Percentiles rank a stretch among this genome's conserved stretches.
Conservation (phyloP, 2,888 invertebrate genomes). For the Phyto melanocephala region DNA sequence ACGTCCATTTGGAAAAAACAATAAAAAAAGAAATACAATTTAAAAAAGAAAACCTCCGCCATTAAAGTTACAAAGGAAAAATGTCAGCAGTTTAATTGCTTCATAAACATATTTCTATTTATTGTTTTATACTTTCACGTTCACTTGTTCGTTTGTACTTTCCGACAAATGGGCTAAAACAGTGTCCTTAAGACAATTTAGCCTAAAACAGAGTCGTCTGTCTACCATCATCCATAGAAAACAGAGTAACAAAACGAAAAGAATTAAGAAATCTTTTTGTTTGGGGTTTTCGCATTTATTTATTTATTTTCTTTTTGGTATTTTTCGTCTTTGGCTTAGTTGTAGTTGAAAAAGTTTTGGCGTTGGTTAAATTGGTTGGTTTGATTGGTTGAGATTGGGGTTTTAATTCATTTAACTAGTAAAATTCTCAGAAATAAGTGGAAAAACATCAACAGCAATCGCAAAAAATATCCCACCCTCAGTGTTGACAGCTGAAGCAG, state of each 20-base stretch:
- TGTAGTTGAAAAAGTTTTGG: neutral
- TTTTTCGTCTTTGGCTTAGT: neutral
- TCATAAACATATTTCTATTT: conserved; percentile 72
- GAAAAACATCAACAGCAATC: neutral
- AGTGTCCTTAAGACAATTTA: neutral
- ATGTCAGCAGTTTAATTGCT: conserved; percentile 73
- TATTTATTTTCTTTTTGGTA: neutral
- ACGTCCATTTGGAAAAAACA: conserved; percentile 21
- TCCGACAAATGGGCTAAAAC: neutral
- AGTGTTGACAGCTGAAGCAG: neutral
- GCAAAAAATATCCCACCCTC: neutral
- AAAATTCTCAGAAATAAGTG: conserved; percentile 15
- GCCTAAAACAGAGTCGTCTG: neutral
- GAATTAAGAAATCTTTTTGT: conserved; percentile 27
- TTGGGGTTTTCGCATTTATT: conserved; percentile 13
- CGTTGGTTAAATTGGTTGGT: conserved; percentile 22
- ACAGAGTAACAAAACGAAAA: neutral
- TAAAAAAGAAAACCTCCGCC: conserved; percentile 2
- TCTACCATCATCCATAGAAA: neutral
- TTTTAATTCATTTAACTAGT: conserved; percentile 23
- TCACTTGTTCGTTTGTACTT: neutral
- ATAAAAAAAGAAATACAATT: neutral
- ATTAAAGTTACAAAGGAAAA: conserved; percentile 50
- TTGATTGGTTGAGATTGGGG: neutral
- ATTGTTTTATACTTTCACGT: too few relatives aligned